Evolutionary conservation across 2,797 vertebrate species (phyloP), one percentile per base, ranked within the genome.

Genomic region (Megalops cyprinoides): DNA sequence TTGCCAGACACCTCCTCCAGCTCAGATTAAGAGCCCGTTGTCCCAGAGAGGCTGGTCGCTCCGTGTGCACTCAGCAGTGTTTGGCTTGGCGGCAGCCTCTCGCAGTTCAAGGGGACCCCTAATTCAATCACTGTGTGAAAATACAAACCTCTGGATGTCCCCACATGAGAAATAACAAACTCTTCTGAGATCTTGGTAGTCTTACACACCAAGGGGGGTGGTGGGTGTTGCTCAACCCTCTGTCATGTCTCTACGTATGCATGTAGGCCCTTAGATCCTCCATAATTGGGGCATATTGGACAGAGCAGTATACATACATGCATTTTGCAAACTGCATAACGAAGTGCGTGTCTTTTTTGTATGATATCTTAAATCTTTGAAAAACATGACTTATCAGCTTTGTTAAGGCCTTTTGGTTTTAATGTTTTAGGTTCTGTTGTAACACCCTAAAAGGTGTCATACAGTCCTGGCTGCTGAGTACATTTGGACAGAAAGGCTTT

Each of bases 101-200:
- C 65, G 69, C 58, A 80, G 85, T 90, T 90, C 88, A 91, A 91
- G 91, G 79, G 83, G 85, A 84, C 85, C 88, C 81, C 87, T 90
- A 91, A 92, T 91, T 91, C 89, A 93, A 92, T 93, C 92, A 87
- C 91, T 92, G 90, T 92, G 91, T 93, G 91, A 93, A 92, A 91
- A 92, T 87, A 77, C 83, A 93, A 92, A 90, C 91, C 87, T 91
- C 84, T 89, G 88, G 82, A 87, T 76, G 81, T 91, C 86, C 87
- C 88, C 82, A 78, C 84, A 88, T 86, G 87, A 90, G 90, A 83
- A 90, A 87, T 84, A 91, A 87, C 82, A 81, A 84, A 79, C 80
- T 81, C 82, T 87, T 85, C 78, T 83, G 84, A n/a, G 82, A 80
- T 79, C 78, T 67, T 37, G 58, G 46, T 79, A 76, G n/a, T 78